Evolutionary conservation across 2,113 vertebrate species (phyloP).

Genomic region (Genyomyrus donnyi): DNA sequence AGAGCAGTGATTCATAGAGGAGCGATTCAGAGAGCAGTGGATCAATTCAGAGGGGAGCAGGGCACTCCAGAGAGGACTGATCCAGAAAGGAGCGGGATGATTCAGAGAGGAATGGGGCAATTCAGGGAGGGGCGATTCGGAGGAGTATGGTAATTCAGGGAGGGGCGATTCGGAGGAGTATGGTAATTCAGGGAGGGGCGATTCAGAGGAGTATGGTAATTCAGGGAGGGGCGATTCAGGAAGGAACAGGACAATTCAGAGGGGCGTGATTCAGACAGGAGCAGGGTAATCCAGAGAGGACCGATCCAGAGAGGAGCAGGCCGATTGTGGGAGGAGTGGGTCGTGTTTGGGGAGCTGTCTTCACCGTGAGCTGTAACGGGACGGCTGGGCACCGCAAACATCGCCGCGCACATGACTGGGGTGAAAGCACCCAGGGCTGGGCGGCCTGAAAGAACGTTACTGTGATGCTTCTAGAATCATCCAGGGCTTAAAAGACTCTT

Average conservation of each 20-base stretch:
- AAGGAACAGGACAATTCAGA: neutral
- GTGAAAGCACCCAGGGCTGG: neutral
- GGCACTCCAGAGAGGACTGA: too few species aligned
- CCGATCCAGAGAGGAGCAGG: neutral
- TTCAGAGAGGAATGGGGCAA: too few species aligned
- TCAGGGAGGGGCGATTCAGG: neutral
- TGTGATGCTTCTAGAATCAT: neutral
- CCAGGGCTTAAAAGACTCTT: neutral
- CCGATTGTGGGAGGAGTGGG: neutral
- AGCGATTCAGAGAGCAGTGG: neutral
- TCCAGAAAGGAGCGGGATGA: neutral
- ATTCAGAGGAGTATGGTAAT: too few species aligned
- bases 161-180: too few species aligned
- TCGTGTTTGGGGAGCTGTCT: neutral
- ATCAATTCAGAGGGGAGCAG: too few species aligned
- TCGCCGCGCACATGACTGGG: neutral
- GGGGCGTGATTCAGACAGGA: neutral
- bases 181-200: too few species aligned
- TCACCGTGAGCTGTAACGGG: neutral
- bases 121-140: neutral
- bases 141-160: too few species aligned
- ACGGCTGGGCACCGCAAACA: neutral
- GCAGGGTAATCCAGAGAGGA: too few species aligned
- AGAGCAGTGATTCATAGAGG: neutral
- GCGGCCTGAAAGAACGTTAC: neutral